Conservation (phyloP, 2,888 invertebrate species). For the Zaprionus bogoriensis region DNA sequence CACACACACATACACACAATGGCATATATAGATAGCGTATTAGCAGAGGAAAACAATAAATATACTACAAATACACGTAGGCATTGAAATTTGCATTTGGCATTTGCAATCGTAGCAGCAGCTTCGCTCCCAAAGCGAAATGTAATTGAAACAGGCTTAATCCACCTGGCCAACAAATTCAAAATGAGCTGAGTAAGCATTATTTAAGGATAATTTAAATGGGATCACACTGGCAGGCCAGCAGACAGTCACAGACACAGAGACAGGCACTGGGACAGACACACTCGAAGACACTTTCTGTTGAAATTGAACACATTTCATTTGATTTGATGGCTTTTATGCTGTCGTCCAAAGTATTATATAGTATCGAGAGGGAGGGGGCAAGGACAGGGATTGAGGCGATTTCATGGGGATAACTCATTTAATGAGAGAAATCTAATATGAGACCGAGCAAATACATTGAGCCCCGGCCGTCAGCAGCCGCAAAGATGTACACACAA, state of each 20-base stretch:
- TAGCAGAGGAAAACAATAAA: background rate
- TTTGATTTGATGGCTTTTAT: slow-evolving; percentile 63
- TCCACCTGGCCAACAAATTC: slow-evolving; percentile 31
- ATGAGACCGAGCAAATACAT: slow-evolving; percentile 42
- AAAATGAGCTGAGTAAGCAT: slow-evolving; percentile 57
- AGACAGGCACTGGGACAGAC: background rate
- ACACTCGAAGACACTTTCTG: slow-evolving; percentile 16
- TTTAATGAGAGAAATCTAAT: slow-evolving; percentile 71
- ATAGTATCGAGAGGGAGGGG: background rate
- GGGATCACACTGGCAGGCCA: slow-evolving; percentile 6
- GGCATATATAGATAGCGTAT: background rate
- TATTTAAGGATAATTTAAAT: slow-evolving; percentile 65
- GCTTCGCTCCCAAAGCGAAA: slow-evolving; percentile 5
- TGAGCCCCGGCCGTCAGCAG: slow-evolving; percentile 14
- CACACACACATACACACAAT: background rate
- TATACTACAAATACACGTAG: background rate
- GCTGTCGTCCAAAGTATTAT: slow-evolving; percentile 20
- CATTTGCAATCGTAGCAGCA: slow-evolving; percentile 3
- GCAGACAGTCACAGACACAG: background rate
- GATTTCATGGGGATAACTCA: slow-evolving; percentile 63
- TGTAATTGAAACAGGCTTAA: slow-evolving; percentile 48
- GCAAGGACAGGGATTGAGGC: slow-evolving; percentile 21
- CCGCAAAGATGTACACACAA: slow-evolving; percentile 16
- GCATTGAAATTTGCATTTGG: slow-evolving; percentile 33
- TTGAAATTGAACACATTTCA: slow-evolving; percentile 49